Evolutionary conservation across 2,888 invertebrate species (phyloP), one percentile per base, ranked within the genome.

Genomic region (Heliconius ismenius): DNA sequence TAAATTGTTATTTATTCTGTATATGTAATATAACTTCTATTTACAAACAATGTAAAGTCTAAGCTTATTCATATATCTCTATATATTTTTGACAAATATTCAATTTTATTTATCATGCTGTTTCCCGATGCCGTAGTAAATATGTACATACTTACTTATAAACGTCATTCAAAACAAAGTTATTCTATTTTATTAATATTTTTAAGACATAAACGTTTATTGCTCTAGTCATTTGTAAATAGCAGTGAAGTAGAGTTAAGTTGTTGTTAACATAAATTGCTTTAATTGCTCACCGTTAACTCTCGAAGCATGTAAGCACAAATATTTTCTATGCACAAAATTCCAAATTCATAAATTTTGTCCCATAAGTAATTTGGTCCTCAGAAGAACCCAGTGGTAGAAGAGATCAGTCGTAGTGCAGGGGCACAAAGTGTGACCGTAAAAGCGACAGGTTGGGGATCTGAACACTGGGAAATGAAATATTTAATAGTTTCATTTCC

Each of bases 281-380:
- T 78, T 78, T 75, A 75, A 67, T 63, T 78, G 72, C 76, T 76
- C 58, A 65, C 26, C 72, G 58, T 73, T 73, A 64, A 75, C 69
- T 76, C 64, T 39, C 26, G 76, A 77, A 65, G 63, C 76, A 75
- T 75, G 65, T 79, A 76, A 80, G 81, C 81, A 81, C 81, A 82
- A 83, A 83, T 75, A 73, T 77, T 78, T 80, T 77, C 73, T 74
- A 81, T 81, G 83, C 83, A 83, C 83, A 83, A 83, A 79, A 74
- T 68, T 77, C 75, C 62, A 79, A 80, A 76, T 77, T 74, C 72
- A 65, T 76, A 24, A 39, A 73, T 60, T 36, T 73, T 62, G 62
- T 60, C 60, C 73, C 60, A 62, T 58, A 60, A 62, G 24, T 39
- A 62, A 36, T 62, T 58, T 43, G 21, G 26, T 70, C 49, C 49